Evolutionary conservation across 2,113 vertebrate genomes (phyloP), one percentile per base, ranked within the genome.

Genomic region (Ceratotherium simum): DNA sequence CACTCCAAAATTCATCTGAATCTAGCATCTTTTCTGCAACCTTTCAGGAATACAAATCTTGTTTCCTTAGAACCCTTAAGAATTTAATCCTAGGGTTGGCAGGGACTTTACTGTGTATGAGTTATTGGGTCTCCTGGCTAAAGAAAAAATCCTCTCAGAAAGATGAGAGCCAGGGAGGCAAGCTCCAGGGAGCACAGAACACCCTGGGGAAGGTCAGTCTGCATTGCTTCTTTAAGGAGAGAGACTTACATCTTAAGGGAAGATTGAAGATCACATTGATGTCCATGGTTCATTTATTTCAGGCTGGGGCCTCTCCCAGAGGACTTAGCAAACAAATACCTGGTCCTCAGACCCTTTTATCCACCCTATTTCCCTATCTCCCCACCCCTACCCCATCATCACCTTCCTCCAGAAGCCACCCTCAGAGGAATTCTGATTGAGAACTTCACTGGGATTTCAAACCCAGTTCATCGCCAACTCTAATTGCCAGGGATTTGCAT

Each of bases 401-500:
- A 60, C 67, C 78, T 90, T 91, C 54, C 39, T 96, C 42, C 72
- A 27, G 60, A 46, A 58, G 75, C 29, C 39, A 36, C 81, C 84
- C 86, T 93, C 85, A 5, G 89, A 91, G 95, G 95, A 82, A 91
- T 91, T 90, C 91, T 93, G 82, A 91, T 81, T 12, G 91, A 95
- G 91, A 95, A 95, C 78, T 82, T 97, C 96, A n/a, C 72, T 91
- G 96, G 93, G 93, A 97, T 97, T 97, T 95, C 93, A 96, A 95
- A 95, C n/a, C 67, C 78, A 95, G 83, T 90, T 91, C 95, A 82
- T 89, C 3, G 9, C 85, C 95, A 95, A 89, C 82, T 98, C 96
- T 96, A 95, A 97, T 96, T 96, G 96, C 86, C 81, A 93, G 96
- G 91, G 95, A 97, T 97, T 91, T 98, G 95, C 96, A 95, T 95